Evolutionary conservation across 1,140 invertebrate genomes (phyloP), one percentile per base, ranked within the genome.

Genomic region (Cardiocondyla obscurior): DNA sequence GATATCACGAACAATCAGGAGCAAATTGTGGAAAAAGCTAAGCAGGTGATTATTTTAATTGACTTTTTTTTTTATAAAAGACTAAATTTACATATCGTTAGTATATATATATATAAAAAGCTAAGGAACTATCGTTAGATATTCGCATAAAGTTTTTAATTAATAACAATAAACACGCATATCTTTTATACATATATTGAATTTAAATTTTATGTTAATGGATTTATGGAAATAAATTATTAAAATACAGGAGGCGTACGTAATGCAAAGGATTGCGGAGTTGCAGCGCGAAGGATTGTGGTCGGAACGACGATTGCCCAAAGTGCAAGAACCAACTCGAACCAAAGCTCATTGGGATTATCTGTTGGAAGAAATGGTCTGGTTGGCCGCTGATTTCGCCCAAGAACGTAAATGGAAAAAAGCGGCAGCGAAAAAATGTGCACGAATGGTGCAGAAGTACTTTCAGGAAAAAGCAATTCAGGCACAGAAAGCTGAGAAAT

Each of bases 261-360:
- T 99, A 42, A 97, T 99, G 95, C 97, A 98, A 92, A 96, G 98
- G 91, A 97, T 99, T 88, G 95, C 96, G 28, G 98, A 99, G 94
- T 94, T 97, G 89, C 98, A 97, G 93, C 96, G 96, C 88, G 97
- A 99, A 90, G 98, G 99, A 33, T 94, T 99, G 87, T 99, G 98
- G 99, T 97, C 98, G 57, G 97, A 98, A 91, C 96, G 97, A 92
- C 95, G 98, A 85, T 94, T 99, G 90, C 98, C 98, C 3, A 99
- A 99, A 95, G 96, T 99, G 28, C 96, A 98, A 90, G 98, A 99
- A 94, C 97, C 98, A 76, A 95, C 96, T 53, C 95, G 98, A 87
- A 95, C 96, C 19, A 99, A 99, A 95, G 97, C 97, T n/a, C 99
- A 99, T 92, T 99, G 99, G 99, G 99, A 99, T 93, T 99, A 99